Conservation (phyloP, 1,140 invertebrate species). For the Ceratoteleas bidentatus region DNA sequence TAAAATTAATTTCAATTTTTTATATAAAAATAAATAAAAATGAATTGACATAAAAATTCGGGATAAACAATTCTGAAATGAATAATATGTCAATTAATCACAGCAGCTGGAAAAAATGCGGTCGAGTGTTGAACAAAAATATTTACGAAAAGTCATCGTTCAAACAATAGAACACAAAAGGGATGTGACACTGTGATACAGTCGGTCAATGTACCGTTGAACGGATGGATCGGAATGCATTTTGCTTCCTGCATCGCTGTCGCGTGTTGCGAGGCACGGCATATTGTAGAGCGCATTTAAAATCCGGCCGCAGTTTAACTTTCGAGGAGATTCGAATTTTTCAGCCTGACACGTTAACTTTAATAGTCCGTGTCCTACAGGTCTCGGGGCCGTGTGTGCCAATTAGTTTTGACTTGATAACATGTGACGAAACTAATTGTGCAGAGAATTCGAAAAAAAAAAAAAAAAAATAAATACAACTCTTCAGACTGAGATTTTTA, state of each 20-base stretch:
- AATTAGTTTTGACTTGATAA: too few species aligned
- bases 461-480: too few species aligned
- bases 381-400: too few species aligned
- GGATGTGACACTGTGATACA: conserved; percentile 51
- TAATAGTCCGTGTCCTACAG: neutral
- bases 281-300: conserved; percentile 27
- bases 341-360: neutral
- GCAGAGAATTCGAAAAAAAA: too few species aligned
- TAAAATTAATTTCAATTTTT: too few species aligned
- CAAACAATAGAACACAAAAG: conserved; percentile 38
- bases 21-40: too few species aligned
- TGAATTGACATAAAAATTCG: too few species aligned
- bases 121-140: too few species aligned
- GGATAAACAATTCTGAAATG: neutral
- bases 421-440: too few species aligned
- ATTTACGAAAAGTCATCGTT: neutral
- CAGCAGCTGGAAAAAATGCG: too few species aligned
- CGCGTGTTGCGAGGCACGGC: conserved; percentile 29
- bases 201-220: conserved; percentile 70
- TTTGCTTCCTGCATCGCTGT: conserved; percentile 69
- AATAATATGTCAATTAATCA: neutral
- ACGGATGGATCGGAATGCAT: conserved; percentile 72
- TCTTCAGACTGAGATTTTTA: too few species aligned
- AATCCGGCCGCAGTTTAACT: neutral
- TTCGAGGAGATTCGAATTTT: too few species aligned